Evolutionary conservation across 1,140 invertebrate genomes (phyloP).

Genomic region (Macrosteles quadrilineatus): DNA sequence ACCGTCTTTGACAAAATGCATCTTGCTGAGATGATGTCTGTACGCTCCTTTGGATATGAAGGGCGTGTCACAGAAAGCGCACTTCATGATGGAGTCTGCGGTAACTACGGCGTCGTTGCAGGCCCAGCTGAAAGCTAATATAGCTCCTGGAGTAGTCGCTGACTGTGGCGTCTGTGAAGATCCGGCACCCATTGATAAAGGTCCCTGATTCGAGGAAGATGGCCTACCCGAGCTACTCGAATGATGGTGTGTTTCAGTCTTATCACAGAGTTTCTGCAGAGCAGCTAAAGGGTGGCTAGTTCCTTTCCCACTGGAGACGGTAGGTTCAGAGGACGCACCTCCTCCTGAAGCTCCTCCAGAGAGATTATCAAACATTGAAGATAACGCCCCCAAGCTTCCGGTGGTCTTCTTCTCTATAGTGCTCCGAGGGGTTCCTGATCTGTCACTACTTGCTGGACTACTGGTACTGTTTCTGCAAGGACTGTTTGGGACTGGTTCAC

Average conservation of each 20-base stretch:
- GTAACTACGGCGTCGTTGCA: slow-evolving; percentile 89
- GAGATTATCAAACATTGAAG: slow-evolving; percentile 87
- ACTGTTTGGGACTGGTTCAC: slow-evolving; percentile 53
- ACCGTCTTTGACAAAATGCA: slow-evolving; percentile 95
- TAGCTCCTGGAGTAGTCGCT: slow-evolving; percentile 71
- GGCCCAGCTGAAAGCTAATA: slow-evolving; percentile 90
- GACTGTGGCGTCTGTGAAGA: slow-evolving; percentile 43
- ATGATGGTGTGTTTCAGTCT: slow-evolving; percentile 74
- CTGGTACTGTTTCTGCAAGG: slow-evolving; percentile 62
- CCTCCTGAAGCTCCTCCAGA: slow-evolving; percentile 56
- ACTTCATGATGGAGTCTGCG: slow-evolving; percentile 88
- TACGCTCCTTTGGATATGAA: slow-evolving; percentile 97
- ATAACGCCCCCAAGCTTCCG: slow-evolving; percentile 76
- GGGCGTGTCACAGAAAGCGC: slow-evolving; percentile 93
- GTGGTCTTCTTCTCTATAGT: slow-evolving; percentile 69
- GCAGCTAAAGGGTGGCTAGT: slow-evolving; percentile 88
- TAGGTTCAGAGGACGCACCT: slow-evolving; percentile 48
- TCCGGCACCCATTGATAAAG: slow-evolving; percentile 42
- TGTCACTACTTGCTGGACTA: slow-evolving; percentile 71
- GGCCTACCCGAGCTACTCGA: slow-evolving; percentile 28
- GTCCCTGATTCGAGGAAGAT: slow-evolving; percentile 36
- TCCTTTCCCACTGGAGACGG: slow-evolving; percentile 58
- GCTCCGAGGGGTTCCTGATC: slow-evolving; percentile 67
- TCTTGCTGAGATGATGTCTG: slow-evolving; percentile 93
- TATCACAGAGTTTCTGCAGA: slow-evolving; percentile 92